These are phyloP conservation scores for Eilema caniola DNA, from an alignment of 2,888 invertebrate species.

Conservation along the genomic window DNA sequence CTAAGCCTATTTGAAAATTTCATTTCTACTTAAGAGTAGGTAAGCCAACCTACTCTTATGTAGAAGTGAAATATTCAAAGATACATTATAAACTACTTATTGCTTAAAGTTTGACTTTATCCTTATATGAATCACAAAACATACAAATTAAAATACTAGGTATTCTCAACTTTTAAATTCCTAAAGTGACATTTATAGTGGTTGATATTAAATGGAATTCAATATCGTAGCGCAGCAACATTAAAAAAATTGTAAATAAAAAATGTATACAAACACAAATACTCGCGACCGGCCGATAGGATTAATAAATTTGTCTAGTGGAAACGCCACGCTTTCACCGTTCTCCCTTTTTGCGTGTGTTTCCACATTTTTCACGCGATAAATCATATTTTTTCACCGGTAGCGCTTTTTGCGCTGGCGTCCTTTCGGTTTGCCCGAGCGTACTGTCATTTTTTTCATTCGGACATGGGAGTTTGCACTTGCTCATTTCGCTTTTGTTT, in stretches of 20 bases:
- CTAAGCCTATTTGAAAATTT: not conserved
- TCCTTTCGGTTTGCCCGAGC: slow-evolving; percentile 83
- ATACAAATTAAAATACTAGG: not conserved
- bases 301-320: slow-evolving; percentile 86
- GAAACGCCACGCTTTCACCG: slow-evolving; percentile 82
- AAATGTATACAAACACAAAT: slow-evolving; percentile 66
- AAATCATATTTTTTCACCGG: slow-evolving; percentile 87
- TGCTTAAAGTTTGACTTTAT: not conserved
- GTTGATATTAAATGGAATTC: slow-evolving; percentile 30
- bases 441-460: slow-evolving; percentile 84
- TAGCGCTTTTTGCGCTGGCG: slow-evolving; percentile 82
- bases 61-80: too few species aligned
- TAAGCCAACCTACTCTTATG: too few species aligned
- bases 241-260: slow-evolving; percentile 45
- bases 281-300: slow-evolving; percentile 73
- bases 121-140: not conserved
- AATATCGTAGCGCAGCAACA: slow-evolving; percentile 28
- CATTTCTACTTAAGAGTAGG: too few species aligned
- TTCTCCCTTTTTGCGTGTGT: slow-evolving; percentile 83
- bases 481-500: slow-evolving; percentile 79
- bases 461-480: slow-evolving; percentile 81
- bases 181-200: not conserved
- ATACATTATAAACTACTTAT: too few species aligned
- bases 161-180: not conserved
- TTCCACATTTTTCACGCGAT: slow-evolving; percentile 87